Conservation (phyloP, 1,140 invertebrate genomes). For the Neodiprion pinetum region DNA sequence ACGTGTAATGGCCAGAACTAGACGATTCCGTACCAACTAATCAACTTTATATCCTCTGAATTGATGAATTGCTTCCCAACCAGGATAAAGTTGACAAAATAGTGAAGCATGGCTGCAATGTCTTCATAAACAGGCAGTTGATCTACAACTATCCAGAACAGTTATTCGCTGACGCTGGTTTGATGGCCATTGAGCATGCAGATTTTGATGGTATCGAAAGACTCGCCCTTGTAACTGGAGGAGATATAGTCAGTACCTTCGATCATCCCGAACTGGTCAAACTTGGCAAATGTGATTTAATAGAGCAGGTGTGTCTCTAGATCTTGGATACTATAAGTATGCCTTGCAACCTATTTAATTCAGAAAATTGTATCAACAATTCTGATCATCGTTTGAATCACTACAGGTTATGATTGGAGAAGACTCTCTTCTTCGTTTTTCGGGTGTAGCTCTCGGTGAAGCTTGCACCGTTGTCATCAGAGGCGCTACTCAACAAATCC, state of each 20-base stretch:
- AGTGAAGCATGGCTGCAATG: constrained; percentile 93
- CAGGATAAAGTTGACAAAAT: constrained; percentile 97
- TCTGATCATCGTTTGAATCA: neutral
- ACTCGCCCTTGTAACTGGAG: constrained; percentile 95
- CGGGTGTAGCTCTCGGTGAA: constrained; percentile 92
- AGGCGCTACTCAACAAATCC: constrained; percentile 98
- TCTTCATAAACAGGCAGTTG: constrained; percentile 98
- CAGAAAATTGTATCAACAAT: constrained; percentile 19
- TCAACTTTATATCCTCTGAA: constrained; percentile 3
- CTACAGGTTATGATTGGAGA: constrained; percentile 94
- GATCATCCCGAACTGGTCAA: constrained; percentile 92
- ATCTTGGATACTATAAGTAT: constrained; percentile 12
- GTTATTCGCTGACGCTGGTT: constrained; percentile 95
- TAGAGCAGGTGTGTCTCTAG: constrained; percentile 80
- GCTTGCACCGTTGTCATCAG: constrained; percentile 97
- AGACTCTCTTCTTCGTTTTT: constrained; percentile 94
- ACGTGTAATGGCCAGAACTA: no score
- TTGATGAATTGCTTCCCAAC: constrained; percentile 23
- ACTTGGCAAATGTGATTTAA: constrained; percentile 92
- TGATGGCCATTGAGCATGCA: constrained; percentile 99
- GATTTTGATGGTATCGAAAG: constrained; percentile 99
- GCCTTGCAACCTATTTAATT: constrained; percentile 8
- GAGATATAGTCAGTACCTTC: constrained; percentile 99
- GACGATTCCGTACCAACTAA: neutral
- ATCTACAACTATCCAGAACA: constrained; percentile 99